Percentiles rank a stretch among this genome's conserved stretches.
phyloP scores from a whole-genome alignment of 2,888 invertebrate genomes.

The Erpobdella octoculata region DNA sequence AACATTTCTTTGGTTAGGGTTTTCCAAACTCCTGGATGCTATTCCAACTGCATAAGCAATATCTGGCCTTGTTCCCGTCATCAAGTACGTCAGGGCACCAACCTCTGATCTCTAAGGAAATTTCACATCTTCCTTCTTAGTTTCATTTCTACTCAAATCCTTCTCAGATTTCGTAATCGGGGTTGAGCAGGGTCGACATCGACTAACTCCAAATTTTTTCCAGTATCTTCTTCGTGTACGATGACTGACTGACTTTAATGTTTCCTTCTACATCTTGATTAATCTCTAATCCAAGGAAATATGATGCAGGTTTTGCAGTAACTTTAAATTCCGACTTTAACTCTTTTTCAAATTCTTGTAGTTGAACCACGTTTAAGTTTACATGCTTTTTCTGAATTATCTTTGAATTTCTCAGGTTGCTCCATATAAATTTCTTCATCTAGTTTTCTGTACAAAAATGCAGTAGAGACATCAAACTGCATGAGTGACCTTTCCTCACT shows the following conservation, averaged over 20 bases:
- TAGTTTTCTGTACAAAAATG: neutral
- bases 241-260: neutral
- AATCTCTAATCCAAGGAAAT: neutral
- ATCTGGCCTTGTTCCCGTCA: neutral
- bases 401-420: neutral
- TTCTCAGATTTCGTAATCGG: neutral
- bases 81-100: neutral
- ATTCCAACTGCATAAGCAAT: neutral
- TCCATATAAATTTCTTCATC: conserved; percentile 14
- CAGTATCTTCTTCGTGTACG: neutral
- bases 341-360: neutral
- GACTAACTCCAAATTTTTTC: neutral
- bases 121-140: neutral
- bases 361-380: neutral
- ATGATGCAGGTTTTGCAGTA: neutral
- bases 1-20: neutral
- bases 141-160: neutral
- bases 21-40: neutral
- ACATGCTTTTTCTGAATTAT: neutral
- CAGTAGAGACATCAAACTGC: conserved; percentile 7
- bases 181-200: neutral
- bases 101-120: neutral
- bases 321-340: neutral
- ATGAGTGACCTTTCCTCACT: neutral
- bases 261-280: neutral